Evolutionary conservation across 2,888 invertebrate species (phyloP).

Genomic region (Poecilus cupreus): DNA sequence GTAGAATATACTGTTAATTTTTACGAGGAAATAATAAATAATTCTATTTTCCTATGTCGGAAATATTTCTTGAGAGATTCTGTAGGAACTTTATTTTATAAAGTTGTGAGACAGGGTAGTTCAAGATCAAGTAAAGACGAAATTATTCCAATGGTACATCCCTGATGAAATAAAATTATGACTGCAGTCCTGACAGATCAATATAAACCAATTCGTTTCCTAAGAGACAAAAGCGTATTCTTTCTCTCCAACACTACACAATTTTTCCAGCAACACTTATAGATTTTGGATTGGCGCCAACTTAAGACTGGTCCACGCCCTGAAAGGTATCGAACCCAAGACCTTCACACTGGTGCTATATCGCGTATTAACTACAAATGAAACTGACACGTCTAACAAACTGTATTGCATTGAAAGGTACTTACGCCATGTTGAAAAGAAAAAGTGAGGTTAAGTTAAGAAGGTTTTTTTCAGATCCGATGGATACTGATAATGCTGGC

Average conservation of each 20-base stretch:
- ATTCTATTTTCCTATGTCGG: no score
- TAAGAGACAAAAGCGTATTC: slow-evolving; percentile 9
- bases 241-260: slow-evolving; percentile 1
- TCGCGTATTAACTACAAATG: neutral
- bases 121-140: no score
- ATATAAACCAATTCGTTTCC: slow-evolving; percentile 7
- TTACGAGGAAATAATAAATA: no score
- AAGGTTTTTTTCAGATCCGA: neutral
- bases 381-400: neutral
- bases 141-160: no score
- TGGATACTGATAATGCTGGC: slow-evolving; percentile 35
- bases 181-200: slow-evolving; percentile 11
- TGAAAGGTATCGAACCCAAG: slow-evolving; percentile 36
- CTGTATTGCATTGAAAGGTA: no score
- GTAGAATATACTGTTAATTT: no score
- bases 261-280: slow-evolving; percentile 44
- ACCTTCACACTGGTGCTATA: neutral
- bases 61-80: no score
- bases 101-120: no score
- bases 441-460: neutral
- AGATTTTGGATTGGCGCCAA: slow-evolving; percentile 49
- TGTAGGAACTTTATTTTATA: no score
- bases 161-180: slow-evolving; percentile 1
- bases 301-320: slow-evolving; percentile 45
- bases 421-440: neutral